phyloP scores from a whole-genome alignment of 35 echinoderm and acorn worm species.

The Ptychodera flava region DNA sequence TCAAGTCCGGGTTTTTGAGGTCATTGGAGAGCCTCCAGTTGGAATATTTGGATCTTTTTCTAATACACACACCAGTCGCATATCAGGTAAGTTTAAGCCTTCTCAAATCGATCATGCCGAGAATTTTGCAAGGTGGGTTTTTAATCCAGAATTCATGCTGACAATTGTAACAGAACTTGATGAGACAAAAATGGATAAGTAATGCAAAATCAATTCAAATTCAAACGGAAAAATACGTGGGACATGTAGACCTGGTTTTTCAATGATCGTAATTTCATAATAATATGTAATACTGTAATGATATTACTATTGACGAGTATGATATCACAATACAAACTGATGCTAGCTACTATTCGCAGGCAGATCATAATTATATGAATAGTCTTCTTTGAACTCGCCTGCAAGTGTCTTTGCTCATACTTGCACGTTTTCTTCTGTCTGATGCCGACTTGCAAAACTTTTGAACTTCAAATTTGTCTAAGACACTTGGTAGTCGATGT shows the following conservation, averaged over 20 bases:
- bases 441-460: background rate
- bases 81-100: conserved; percentile 5
- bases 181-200: background rate
- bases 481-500: background rate
- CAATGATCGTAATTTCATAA: no score
- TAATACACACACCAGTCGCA: conserved; percentile 35
- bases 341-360: no score
- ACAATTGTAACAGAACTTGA: background rate
- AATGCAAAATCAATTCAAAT: conserved; percentile 14
- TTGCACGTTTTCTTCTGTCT: no score
- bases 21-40: background rate
- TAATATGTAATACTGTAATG: no score
- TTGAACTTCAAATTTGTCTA: conserved; percentile 3
- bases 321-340: no score
- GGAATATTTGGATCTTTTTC: conserved; percentile 18
- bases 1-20: background rate
- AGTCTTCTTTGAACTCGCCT: no score
- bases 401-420: no score
- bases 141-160: conserved; percentile 6
- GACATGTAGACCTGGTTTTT: no score
- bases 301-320: no score
- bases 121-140: background rate
- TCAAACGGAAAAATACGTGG: no score
- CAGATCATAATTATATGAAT: no score
- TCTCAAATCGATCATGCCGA: no score